Percentiles rank a stretch among this genome's conserved stretches.
phyloP scores from a whole-genome alignment of 2,113 vertebrate genomes.

The Oxygymnocypris stewartii region DNA sequence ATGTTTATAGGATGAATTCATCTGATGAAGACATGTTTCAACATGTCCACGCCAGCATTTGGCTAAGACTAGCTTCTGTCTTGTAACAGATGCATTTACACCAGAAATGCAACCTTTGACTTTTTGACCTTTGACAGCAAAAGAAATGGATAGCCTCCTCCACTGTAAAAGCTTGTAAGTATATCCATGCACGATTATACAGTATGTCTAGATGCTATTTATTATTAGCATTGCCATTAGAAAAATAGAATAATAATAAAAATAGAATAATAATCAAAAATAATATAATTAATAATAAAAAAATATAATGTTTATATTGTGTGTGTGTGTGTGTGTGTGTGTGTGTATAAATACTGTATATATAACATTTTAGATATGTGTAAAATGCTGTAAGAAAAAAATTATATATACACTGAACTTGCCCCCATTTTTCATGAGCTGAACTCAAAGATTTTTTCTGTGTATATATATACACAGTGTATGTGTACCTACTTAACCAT shows the following conservation, averaged over 20 bases:
- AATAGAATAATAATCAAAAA: too few species aligned
- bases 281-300: too few species aligned
- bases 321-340: too few species aligned
- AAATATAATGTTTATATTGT: too few species aligned
- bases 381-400: too few species aligned
- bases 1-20: neutral
- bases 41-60: neutral
- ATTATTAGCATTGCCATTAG: neutral
- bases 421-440: too few species aligned
- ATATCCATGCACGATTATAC: neutral
- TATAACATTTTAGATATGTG: too few species aligned
- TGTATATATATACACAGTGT: too few species aligned
- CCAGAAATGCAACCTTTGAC: neutral
- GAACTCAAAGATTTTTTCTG: too few species aligned
- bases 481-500: too few species aligned
- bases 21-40: neutral
- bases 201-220: neutral
- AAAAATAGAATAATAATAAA: neutral
- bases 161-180: neutral
- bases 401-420: too few species aligned
- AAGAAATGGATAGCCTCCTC: neutral
- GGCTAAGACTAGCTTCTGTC: neutral
- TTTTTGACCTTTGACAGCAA: neutral
- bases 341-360: too few species aligned
- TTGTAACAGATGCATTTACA: neutral